Conservation (phyloP, 2,113 vertebrate species). For the Halichoeres trimaculatus region DNA sequence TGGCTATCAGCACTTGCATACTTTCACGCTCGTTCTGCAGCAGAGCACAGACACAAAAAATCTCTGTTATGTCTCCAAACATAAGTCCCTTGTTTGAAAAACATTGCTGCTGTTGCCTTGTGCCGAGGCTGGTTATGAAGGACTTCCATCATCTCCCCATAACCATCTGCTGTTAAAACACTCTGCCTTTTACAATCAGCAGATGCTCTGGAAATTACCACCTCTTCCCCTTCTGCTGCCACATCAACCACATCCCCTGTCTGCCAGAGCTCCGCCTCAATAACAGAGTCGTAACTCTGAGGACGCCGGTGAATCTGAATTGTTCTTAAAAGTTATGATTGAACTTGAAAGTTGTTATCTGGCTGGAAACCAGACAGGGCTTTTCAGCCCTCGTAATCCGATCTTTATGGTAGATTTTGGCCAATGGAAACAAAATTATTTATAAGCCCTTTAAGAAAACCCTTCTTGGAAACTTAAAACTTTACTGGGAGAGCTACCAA, state of each 20-base stretch:
- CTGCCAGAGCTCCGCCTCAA: conserved; percentile 42
- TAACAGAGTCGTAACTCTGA: conserved; percentile 42
- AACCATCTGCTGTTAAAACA: conserved; percentile 67
- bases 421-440: conserved; percentile 39
- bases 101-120: conserved; percentile 10
- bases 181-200: conserved; percentile 58
- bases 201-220: conserved; percentile 67
- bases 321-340: conserved; percentile 47
- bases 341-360: conserved; percentile 57
- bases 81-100: conserved; percentile 25
- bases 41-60: not conserved
- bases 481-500: conserved; percentile 26
- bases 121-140: conserved; percentile 39
- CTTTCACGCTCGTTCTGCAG: not conserved
- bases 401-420: conserved; percentile 33
- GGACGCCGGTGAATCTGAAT: conserved; percentile 31
- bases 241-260: conserved; percentile 40
- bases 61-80: not conserved
- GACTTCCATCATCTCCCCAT: conserved; percentile 56
- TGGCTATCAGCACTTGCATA: not conserved
- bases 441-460: conserved; percentile 24
- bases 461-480: conserved; percentile 10
- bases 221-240: conserved; percentile 31
- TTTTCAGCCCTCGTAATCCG: conserved; percentile 6
- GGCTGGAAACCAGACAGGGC: conserved; percentile 7